phyloP scores from a whole-genome alignment of 2,113 vertebrate species.

The Solea senegalensis region DNA sequence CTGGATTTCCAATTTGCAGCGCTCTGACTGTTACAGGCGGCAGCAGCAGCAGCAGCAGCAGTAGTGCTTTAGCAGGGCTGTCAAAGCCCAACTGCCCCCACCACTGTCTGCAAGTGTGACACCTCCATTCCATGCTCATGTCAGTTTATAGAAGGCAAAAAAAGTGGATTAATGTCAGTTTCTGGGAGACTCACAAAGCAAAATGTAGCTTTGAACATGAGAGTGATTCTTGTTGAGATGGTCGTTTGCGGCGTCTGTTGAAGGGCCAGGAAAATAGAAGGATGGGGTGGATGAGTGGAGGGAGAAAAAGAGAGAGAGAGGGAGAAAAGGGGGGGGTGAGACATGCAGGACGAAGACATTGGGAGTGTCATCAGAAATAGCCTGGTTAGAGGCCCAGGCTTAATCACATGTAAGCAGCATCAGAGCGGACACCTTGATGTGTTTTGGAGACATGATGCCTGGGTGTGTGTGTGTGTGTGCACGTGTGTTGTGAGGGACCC shows the following conservation, averaged over 20 bases:
- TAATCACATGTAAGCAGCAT: constrained; percentile 74
- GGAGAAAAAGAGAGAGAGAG: constrained; percentile 7
- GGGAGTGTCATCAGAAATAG: constrained; percentile 60
- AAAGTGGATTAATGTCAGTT: constrained; percentile 83
- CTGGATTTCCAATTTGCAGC: constrained; percentile 81
- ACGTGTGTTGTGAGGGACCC: constrained; percentile 62
- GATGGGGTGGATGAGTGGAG: not conserved
- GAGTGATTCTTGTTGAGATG: constrained; percentile 66
- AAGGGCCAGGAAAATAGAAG: constrained; percentile 30
- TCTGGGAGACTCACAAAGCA: constrained; percentile 72
- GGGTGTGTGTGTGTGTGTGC: constrained; percentile 43
- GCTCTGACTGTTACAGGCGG: constrained; percentile 70
- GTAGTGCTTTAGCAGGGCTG: constrained; percentile 63
- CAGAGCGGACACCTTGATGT: constrained; percentile 58
- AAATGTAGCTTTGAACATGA: constrained; percentile 63
- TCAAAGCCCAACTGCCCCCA: constrained; percentile 53
- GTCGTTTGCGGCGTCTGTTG: constrained; percentile 57
- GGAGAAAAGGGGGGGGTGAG: constrained; percentile 36
- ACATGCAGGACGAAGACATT: not conserved
- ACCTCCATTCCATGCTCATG: constrained; percentile 77
- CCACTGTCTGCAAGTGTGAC: constrained; percentile 71
- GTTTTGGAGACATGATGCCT: constrained; percentile 67
- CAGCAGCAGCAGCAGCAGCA: constrained; percentile 56
- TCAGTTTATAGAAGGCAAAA: constrained; percentile 72
- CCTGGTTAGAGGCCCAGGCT: constrained; percentile 64